Base-by-base conservation (phyloP, 2,888 invertebrate genomes). In the Carterocephalus palaemon region DNA sequence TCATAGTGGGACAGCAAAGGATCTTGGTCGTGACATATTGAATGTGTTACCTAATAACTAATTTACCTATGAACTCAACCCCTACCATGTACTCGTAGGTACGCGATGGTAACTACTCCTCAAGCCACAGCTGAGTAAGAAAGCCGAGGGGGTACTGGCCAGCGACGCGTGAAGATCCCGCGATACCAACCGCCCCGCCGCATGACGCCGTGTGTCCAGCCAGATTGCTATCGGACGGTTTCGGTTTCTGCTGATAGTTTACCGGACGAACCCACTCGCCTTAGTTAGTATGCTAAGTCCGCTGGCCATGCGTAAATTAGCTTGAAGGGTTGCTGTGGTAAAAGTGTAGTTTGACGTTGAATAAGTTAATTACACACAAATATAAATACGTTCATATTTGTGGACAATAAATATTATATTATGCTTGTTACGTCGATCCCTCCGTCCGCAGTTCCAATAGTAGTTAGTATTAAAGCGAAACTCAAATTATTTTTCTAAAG, bases 101-200 rank as follows among this genome's bases (percentile, higher is more conserved):
- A 9, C 9, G 8, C 8, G 9, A 23, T 2, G 9, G 29, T 16
- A 29, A 15, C 8, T 6, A 19, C 20, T n/a, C 19, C 19, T 31
- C n/a, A 31, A 16, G 8, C 13, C 3, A 28, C 28, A 10, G 13
- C n/a, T 8, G 4, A 15, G 29, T 29, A 29, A 28, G 28, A 32
- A 32, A 19, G 32, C 17, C 19, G 19, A 10, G 15, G 19, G 58
- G 57, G 59, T 59, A 53, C 41, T 48, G 41, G 28, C 33, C 64
- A 66, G 56, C 66, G 52, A 64, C 67, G 78, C 81, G 78, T 78
- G 75, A 83, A 82, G 83, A 82, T 83, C 54, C 61, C 62, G 61
- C 54, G 75, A 82, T 85, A 84, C 63, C 67, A 76, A 76, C 76
- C 73, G 76, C 64, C 71, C 58, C 59, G 62, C 68, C 78, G 74